Evolutionary conservation across 2,888 invertebrate genomes (phyloP).

Genomic region (Nasonovia ribisnigri): DNA sequence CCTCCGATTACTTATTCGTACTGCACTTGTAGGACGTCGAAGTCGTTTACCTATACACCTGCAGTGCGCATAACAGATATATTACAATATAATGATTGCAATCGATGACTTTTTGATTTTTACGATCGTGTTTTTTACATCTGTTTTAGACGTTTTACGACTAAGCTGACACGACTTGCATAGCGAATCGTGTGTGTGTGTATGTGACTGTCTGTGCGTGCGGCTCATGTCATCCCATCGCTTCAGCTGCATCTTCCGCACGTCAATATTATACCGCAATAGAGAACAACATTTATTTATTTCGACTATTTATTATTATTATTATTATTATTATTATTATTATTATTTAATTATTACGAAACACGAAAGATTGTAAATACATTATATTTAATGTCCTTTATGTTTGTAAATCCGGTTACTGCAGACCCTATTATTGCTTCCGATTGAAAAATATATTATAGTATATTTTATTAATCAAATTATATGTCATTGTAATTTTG

Average conservation of each 20-base stretch:
- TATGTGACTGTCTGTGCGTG: not conserved
- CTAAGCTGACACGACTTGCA: not conserved
- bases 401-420: conserved; percentile 15
- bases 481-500: not conserved
- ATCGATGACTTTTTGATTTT: not conserved
- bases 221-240: not conserved
- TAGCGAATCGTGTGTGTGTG: not conserved
- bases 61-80: not conserved
- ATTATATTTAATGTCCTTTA: not conserved
- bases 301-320: conserved; percentile 51
- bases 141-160: conserved; percentile 4
- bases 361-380: conserved; percentile 29
- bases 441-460: conserved; percentile 38
- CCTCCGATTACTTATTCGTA: not conserved
- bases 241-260: not conserved
- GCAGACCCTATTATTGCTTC: not conserved
- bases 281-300: conserved; percentile 40
- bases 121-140: not conserved
- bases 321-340: conserved; percentile 31
- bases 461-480: conserved; percentile 34
- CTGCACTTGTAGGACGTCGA: not conserved
- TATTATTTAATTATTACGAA: conserved; percentile 2
- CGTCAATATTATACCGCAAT: not conserved
- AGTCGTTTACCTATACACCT: not conserved
- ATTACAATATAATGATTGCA: not conserved